Evolutionary conservation across 2,888 invertebrate genomes (phyloP).

Genomic region (Ptychoptera contaminata): DNA sequence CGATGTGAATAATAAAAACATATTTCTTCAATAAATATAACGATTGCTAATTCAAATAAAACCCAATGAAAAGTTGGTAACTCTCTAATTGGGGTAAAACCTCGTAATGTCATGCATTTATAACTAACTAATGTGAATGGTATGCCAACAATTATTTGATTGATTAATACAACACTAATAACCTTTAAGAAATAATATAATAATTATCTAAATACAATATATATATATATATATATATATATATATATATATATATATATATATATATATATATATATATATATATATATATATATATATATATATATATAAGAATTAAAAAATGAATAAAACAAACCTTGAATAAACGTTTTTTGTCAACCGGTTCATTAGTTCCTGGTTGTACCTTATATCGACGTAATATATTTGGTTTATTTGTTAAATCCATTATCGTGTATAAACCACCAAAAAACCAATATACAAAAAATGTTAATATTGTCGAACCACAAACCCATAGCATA

Average conservation of each 20-base stretch:
- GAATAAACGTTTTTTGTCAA: conserved; percentile 40
- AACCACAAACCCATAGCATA: conserved; percentile 47
- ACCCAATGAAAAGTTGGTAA: conserved; percentile 65
- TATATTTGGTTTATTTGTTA: conserved; percentile 55
- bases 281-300: no score
- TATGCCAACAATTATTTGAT: conserved; percentile 54
- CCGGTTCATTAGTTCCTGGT: conserved; percentile 63
- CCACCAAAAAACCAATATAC: conserved; percentile 64
- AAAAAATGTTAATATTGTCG: conserved; percentile 39
- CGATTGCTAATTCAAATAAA: conserved; percentile 53
- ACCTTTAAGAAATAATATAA: conserved; percentile 31
- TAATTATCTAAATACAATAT: no score
- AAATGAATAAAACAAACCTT: conserved; percentile 31
- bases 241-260: no score
- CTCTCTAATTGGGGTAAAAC: conserved; percentile 45
- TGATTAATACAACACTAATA: conserved; percentile 50
- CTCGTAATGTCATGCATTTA: conserved; percentile 47
- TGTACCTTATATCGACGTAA: conserved; percentile 67
- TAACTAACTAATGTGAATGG: conserved; percentile 46
- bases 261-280: no score
- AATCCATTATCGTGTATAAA: conserved; percentile 56
- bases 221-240: no score
- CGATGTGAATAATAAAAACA: conserved; percentile 76
- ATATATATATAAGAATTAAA: no score
- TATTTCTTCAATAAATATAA: conserved; percentile 61